Evolutionary conservation across 2,113 vertebrate species (phyloP).

Genomic region (Rhinoderma darwinii): DNA sequence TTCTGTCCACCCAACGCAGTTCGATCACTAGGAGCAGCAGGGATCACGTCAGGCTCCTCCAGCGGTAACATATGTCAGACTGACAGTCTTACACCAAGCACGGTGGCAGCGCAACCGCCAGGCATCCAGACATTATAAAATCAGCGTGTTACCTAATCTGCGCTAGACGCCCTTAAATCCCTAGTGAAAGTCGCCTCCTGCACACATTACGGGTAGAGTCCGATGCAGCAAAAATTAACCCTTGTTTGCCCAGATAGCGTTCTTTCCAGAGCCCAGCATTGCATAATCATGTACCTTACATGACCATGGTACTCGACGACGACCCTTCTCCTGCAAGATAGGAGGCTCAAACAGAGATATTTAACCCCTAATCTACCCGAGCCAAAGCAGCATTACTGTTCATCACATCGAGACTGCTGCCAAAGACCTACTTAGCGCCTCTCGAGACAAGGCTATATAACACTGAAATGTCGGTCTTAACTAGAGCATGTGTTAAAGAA

Average conservation of each 20-base stretch:
- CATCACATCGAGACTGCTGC: neutral
- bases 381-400: neutral
- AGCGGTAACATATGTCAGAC: slow-evolving; percentile 3
- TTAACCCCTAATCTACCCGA: neutral
- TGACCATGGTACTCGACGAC: neutral
- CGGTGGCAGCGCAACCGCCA: neutral
- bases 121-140: neutral
- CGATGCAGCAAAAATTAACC: neutral
- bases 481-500: neutral
- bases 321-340: neutral
- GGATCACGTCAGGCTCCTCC: neutral
- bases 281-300: neutral
- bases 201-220: neutral
- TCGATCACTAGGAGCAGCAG: neutral
- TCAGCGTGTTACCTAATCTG: neutral
- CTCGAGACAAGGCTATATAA: neutral
- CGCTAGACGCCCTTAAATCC: neutral
- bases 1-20: neutral
- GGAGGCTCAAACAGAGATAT: no score
- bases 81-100: neutral
- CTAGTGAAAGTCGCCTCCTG: neutral
- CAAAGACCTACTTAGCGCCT: neutral
- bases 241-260: neutral
- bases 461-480: neutral
- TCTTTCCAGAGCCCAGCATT: neutral